Evolutionary conservation across 2,797 vertebrate genomes (phyloP), one percentile per base, ranked within the genome.

Genomic region (Arctocebus calabarensis): DNA sequence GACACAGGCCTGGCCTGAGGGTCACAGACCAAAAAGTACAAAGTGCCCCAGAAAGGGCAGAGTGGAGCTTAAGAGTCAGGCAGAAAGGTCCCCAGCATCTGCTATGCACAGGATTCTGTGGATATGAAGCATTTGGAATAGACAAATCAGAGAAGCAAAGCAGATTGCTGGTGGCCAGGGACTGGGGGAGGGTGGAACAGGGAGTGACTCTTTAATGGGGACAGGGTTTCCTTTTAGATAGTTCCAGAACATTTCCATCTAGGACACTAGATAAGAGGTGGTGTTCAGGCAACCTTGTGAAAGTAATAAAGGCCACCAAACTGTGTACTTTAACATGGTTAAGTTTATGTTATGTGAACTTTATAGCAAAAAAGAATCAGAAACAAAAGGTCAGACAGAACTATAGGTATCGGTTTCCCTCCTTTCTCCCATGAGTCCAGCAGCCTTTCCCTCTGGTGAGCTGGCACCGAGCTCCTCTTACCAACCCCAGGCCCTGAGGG

Each of bases 51-150:
- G 37, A 2, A 45, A 12, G n/a, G 29, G 70, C 71, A 34, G 40
- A 43, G 45, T 6, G 17, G 84, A 52, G 17, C 55, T 10, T 23
- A 43, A 52, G 11, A 73, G 34, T 62, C 64, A 81, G 73, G 40
- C 20, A 3, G 14, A 34, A 81, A 45, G 66, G 43, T 57, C 34
- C 64, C 55, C 32, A 29, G 43, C 14, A 7, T 10, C 75, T 34
- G 55, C 20, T 13, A 17, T 14, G 23, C 1, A 3, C 1, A n/a
- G 22, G 32, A 64, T 37, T 74, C 37, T 4, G 1, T 19, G 37
- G 17, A 19, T 1, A 11, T 3, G 13, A 57, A 37, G 70, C 32
- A 2, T 27, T 23, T 12, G 1, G 3, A 45, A 62, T 12, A 5
- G 29, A 22, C 71, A 84, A 22, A 62, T 55, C 11, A n/a, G 62